phyloP scores from a whole-genome alignment of 2,797 vertebrate genomes.

The Urocyon cinereoargenteus region DNA sequence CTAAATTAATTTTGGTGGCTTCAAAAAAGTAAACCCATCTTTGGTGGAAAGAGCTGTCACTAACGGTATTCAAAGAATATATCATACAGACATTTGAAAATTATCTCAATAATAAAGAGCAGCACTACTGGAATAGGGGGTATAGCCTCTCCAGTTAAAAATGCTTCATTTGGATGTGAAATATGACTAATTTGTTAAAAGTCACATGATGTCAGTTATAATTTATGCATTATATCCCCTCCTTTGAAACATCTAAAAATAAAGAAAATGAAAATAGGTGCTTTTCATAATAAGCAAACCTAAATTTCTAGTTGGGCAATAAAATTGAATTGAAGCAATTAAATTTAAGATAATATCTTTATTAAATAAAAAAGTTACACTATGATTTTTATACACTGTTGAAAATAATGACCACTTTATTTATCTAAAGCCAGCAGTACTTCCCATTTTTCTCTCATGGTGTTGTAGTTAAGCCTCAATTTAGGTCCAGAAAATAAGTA shows the following conservation, averaged over 20 bases:
- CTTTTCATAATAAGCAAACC: conserved; percentile 39
- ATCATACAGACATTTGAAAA: neutral
- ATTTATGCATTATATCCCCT: neutral
- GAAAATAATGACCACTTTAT: conserved; percentile 49
- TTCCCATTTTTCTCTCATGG: neutral
- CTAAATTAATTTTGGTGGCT: conserved; percentile 50
- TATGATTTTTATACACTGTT: conserved; percentile 65
- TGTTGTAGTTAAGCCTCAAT: conserved; percentile 26
- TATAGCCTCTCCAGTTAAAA: neutral
- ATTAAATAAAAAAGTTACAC: conserved; percentile 71
- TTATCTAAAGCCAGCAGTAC: conserved; percentile 32
- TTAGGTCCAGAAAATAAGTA: conserved; percentile 59
- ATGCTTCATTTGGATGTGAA: neutral
- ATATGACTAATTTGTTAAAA: conserved; percentile 1
- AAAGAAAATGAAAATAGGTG: neutral
- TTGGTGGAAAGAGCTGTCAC: conserved; percentile 26
- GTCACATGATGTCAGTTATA: neutral
- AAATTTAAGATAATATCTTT: conserved; percentile 66
- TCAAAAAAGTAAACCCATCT: conserved; percentile 48
- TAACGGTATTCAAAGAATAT: conserved; percentile 25
- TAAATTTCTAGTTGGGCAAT: conserved; percentile 57
- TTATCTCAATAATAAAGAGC: neutral
- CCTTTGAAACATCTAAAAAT: neutral
- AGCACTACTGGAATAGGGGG: neutral
- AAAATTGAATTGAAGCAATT: conserved; percentile 60